Conservation (phyloP, 2,888 invertebrate genomes). For the Lordiphosa andalusiaca region DNA sequence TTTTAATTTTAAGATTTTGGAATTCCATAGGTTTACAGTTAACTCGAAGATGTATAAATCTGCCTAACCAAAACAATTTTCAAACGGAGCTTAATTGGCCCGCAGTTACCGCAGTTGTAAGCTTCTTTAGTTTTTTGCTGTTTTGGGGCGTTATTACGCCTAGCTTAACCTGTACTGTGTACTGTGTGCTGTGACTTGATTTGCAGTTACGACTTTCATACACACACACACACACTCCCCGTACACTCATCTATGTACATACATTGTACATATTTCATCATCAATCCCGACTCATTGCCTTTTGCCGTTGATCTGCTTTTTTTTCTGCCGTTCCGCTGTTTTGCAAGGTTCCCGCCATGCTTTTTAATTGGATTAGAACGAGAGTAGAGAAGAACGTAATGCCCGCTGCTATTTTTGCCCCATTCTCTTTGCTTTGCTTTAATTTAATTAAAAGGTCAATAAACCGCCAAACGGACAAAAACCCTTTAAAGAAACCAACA, state of each 20-base stretch:
- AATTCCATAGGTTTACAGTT: no score
- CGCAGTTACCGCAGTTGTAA: conserved; percentile 3
- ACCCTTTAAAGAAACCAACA: conserved; percentile 10
- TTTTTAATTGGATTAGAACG: conserved; percentile 62
- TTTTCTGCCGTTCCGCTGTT: conserved; percentile 10
- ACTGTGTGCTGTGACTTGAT: conserved; percentile 30
- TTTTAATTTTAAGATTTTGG: no score
- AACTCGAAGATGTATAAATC: no score
- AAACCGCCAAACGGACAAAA: conserved; percentile 29
- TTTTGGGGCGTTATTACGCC: conserved; percentile 2
- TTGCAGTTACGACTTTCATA: conserved; percentile 42
- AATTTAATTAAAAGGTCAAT: conserved; percentile 64
- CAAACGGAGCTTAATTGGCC: conserved; percentile 5
- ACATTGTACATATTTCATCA: conserved; percentile 29
- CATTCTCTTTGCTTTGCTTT: conserved; percentile 39
- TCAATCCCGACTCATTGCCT: conserved; percentile 6
- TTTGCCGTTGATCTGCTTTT: conserved; percentile 16
- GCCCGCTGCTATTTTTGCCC: conserved; percentile 50
- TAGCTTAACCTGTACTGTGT: conserved; percentile 1
- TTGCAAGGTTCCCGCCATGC: conserved; percentile 54
- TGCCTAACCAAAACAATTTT: no score
- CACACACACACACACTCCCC: not conserved
- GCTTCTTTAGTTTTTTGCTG: not conserved
- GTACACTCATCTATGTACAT: no score
- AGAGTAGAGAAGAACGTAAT: conserved; percentile 31